Evolutionary conservation across 2,113 vertebrate species (phyloP).

Genomic region (Odobenus rosmarus): DNA sequence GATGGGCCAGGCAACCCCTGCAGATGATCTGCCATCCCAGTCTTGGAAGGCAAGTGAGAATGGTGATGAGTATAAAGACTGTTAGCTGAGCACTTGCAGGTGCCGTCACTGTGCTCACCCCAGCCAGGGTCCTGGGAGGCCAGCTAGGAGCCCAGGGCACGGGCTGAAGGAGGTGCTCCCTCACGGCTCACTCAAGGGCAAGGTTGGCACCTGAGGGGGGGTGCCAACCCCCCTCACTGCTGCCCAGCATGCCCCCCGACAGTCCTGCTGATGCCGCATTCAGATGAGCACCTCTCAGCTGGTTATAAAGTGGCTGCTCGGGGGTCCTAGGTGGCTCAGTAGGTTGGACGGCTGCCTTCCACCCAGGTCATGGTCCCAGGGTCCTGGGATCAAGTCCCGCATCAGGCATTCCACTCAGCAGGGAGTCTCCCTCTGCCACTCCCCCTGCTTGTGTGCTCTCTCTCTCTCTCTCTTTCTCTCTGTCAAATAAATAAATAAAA

Average conservation of each 20-base stretch:
- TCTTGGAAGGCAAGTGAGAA: not conserved
- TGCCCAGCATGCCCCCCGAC: fast-evolving
- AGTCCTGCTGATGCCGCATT: not conserved
- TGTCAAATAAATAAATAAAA: not conserved
- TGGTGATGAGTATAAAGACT: not conserved
- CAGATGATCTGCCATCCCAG: not conserved
- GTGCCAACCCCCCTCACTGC: not conserved
- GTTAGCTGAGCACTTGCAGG: not conserved
- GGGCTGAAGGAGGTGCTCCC: fast-evolving
- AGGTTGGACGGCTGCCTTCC: not conserved
- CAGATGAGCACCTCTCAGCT: too few relatives aligned
- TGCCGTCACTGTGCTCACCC: not conserved
- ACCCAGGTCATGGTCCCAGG: not conserved
- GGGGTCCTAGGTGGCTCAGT: not conserved
- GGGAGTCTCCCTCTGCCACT: not conserved
- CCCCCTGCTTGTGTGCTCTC: not conserved
- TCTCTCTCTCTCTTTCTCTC: not conserved
- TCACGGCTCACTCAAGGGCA: fast-evolving
- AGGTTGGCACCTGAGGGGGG: not conserved
- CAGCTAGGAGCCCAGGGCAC: not conserved
- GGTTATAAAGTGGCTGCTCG: not conserved
- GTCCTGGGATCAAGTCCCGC: not conserved
- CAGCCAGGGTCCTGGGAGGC: not conserved
- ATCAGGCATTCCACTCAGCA: too few relatives aligned
- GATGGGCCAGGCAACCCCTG: not conserved